Conservation (phyloP, 53 echinoderm and acorn worm genomes). For the Temnopleurus reevesii region DNA sequence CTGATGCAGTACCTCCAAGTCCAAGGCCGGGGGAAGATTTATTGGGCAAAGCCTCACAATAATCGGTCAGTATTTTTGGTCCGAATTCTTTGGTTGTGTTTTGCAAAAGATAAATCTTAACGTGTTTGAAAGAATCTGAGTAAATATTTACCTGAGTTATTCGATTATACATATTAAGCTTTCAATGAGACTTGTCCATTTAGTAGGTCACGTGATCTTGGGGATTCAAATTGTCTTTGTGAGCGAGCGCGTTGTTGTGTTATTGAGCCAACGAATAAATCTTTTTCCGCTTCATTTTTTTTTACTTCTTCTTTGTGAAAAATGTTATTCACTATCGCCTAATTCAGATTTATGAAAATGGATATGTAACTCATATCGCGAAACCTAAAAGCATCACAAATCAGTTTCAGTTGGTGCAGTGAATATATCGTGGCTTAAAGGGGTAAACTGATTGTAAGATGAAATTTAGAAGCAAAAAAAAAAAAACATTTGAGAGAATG, state of each 20-base stretch:
- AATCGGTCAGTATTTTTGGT: constrained; percentile 22
- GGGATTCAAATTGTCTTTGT: constrained; percentile 15
- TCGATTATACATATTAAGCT: neutral
- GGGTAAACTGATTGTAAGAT: no score
- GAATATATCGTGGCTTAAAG: no score
- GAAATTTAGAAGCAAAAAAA: no score
- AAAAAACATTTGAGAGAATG: no score
- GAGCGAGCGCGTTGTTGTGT: neutral
- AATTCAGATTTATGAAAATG: neutral
- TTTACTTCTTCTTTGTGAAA: neutral
- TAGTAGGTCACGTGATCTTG: neutral
- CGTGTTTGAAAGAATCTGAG: constrained; percentile 27
- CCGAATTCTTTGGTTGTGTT: neutral
- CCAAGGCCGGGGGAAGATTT: neutral
- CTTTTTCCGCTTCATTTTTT: neutral
- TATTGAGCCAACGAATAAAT: neutral
- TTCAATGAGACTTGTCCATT: neutral
- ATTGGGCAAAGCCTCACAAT: neutral
- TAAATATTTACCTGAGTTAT: constrained; percentile 32
- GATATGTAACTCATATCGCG: neutral
- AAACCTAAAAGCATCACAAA: no score
- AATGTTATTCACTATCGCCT: neutral
- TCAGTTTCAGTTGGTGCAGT: no score
- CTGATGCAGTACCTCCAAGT: no score
- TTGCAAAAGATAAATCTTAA: neutral